Conservation (phyloP, 1,140 invertebrate species). For the Pteromalus puparum region DNA sequence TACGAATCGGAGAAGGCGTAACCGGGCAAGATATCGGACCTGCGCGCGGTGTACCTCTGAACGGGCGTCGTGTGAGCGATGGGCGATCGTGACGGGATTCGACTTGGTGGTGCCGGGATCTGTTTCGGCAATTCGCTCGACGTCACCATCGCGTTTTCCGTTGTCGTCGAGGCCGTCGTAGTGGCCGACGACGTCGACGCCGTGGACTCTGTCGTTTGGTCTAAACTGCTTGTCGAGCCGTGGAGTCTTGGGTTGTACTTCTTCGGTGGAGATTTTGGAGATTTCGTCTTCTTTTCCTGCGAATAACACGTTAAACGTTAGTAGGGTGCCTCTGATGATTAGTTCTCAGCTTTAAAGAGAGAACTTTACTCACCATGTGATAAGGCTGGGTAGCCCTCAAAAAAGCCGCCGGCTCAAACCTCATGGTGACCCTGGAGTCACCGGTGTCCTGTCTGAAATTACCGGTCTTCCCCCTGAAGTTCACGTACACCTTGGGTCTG, state of each 20-base stretch:
- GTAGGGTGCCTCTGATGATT: too few species aligned
- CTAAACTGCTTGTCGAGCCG: background rate
- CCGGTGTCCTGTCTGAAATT: constrained; percentile 58
- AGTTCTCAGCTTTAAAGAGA: too few species aligned
- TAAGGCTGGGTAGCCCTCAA: constrained; percentile 55
- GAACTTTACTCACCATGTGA: constrained; percentile 35
- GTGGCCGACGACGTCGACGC: constrained; percentile 14
- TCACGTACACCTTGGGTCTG: constrained; percentile 67
- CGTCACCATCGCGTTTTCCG: constrained; percentile 67
- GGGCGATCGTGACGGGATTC: constrained; percentile 55
- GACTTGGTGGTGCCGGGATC: constrained; percentile 71
- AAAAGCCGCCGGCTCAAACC: constrained; percentile 53
- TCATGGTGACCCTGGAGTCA: constrained; percentile 52
- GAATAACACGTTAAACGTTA: background rate
- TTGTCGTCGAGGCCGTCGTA: constrained; percentile 50
- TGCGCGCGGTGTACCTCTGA: constrained; percentile 61
- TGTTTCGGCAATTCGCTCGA: constrained; percentile 74
- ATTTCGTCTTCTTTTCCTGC: constrained; percentile 48
- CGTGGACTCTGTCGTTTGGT: background rate
- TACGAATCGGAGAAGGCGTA: constrained; percentile 59
- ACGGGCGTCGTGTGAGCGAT: constrained; percentile 68
- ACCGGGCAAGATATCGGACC: constrained; percentile 62
- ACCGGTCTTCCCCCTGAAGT: constrained; percentile 63
- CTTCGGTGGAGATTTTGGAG: constrained; percentile 52
- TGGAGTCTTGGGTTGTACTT: constrained; percentile 50